These are phyloP conservation scores for Butorides virescens DNA, from an alignment of 2,113 vertebrate genomes.

Conservation along the genomic window DNA sequence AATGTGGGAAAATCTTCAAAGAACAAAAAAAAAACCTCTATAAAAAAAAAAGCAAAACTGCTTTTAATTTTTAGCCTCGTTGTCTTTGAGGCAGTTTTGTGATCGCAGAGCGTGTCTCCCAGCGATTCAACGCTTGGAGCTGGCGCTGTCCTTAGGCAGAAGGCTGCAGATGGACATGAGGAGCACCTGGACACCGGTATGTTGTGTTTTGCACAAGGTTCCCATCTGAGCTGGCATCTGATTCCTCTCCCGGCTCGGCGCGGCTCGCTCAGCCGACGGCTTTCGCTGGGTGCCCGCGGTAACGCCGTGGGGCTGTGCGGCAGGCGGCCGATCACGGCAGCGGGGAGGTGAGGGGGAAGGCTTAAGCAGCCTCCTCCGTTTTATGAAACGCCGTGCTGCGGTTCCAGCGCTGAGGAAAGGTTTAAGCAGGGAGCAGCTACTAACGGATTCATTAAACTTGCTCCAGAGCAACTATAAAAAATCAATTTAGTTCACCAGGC, in stretches of 20 bases:
- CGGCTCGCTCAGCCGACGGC: neutral
- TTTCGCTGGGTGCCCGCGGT: neutral
- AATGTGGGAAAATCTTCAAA: neutral
- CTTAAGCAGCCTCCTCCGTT: conserved; percentile 43
- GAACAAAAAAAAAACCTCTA: neutral
- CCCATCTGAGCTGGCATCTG: neutral
- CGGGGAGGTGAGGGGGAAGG: neutral
- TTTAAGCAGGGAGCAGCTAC: conserved; percentile 76
- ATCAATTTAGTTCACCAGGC: conserved; percentile 85
- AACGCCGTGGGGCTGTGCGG: neutral
- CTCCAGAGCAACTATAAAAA: conserved; percentile 84
- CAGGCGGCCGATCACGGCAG: neutral
- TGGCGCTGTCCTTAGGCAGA: neutral
- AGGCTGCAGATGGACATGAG: accelerated
- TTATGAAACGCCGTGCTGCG: conserved; percentile 25
- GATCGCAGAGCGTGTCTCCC: neutral
- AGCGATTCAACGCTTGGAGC: neutral
- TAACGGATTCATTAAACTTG: conserved; percentile 84
- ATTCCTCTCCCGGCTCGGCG: neutral
- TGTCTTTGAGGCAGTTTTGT: neutral
- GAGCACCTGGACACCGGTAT: neutral
- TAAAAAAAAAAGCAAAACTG: neutral
- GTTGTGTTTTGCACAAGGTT: neutral
- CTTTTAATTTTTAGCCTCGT: neutral
- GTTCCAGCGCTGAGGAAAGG: conserved; percentile 49